Base-by-base conservation (phyloP, 2,797 vertebrate genomes). In the Neostethus bicornis region DNA sequence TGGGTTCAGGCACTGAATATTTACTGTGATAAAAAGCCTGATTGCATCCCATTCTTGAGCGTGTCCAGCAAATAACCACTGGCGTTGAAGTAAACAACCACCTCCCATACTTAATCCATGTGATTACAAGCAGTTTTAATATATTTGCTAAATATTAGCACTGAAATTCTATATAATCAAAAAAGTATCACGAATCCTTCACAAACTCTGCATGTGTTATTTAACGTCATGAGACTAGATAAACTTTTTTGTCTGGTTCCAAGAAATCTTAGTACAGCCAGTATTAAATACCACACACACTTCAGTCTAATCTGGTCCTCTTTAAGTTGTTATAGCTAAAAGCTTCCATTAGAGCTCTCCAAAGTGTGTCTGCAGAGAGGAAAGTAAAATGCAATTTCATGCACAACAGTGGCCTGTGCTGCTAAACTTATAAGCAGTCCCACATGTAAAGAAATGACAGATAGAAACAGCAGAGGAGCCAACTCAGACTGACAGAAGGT, bases 321-420 rank as follows among this genome's bases (percentile, higher is more conserved):
- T 60, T 74, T 81, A 79, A 75, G 72, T 74, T 69, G 56, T 63
- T 54, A 61, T 55, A 28, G 51, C 62, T 81, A 85, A 90, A 88
- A 89, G 79, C 72, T 44, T 74, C 70, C 35, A 84, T 88, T 85
- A 85, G 61, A 72, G 14, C 34, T 48, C 54, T 75, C 64, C 64
- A 69, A 72, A 78, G 79, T 58, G 29, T 66, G 66, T 73, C 61
- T 44, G 53, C 67, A 76, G 67, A 74, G 59, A 39, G 59, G 39
- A 65, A 75, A 70, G 63, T 70, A 73, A 31, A 52, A 89, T 80
- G 69, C 66, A 80, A 86, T 90, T 90, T 85, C 77, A 87, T 86
- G 84, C 80, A 77, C 46, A 21, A 66, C 29, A 56, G 65, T 80
- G 49, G 73, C 57, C 59, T 78, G 61, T 56, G 65, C 62, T 57